Evolutionary conservation across 2,113 vertebrate genomes (phyloP).

Genomic region (Misgurnus anguillicaudatus): DNA sequence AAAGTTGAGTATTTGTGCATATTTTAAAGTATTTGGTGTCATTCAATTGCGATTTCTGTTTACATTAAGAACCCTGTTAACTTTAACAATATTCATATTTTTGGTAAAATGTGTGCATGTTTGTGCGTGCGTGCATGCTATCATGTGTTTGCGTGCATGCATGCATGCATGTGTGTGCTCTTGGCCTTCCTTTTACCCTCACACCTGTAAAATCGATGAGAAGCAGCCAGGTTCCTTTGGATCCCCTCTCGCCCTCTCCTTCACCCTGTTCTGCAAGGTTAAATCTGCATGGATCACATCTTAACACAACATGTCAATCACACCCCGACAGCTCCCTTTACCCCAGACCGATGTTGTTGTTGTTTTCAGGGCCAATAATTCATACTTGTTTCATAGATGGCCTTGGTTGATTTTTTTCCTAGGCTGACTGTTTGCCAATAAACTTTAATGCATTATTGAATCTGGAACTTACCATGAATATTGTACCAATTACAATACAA

Average conservation of each 20-base stretch:
- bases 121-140: conserved; percentile 20
- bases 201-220: conserved; percentile 42
- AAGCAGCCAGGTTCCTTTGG: conserved; percentile 7
- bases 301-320: conserved; percentile 35
- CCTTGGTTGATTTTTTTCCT: conserved; percentile 3
- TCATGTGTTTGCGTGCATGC: background rate
- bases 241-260: conserved; percentile 11
- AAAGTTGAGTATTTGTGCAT: conserved; percentile 1
- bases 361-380: conserved; percentile 28
- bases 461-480: background rate
- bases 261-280: conserved; percentile 25
- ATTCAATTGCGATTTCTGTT: background rate
- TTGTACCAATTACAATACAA: too few relatives aligned
- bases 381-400: conserved; percentile 19
- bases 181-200: conserved; percentile 11
- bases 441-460: background rate
- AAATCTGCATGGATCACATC: conserved; percentile 11
- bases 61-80: background rate
- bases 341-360: background rate
- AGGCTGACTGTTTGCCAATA: background rate
- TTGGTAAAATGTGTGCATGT: background rate
- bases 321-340: conserved; percentile 14
- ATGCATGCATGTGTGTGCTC: background rate
- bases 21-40: conserved; percentile 1
- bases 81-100: conserved; percentile 13